Base-by-base conservation (phyloP, 2,113 vertebrate species). In the Trichechus manatus region DNA sequence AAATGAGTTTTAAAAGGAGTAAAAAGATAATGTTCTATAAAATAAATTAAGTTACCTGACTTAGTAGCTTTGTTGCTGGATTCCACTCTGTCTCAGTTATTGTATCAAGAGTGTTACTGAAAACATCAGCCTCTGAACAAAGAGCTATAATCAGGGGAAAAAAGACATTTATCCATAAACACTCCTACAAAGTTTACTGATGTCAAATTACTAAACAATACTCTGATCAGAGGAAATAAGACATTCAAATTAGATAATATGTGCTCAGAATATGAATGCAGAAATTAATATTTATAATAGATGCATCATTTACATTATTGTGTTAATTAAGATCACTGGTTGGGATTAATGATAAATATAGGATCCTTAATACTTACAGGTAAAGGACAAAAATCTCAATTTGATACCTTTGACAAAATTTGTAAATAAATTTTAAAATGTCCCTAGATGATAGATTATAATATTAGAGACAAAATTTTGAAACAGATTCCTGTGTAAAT, bases 81-180 rank as follows among this genome's bases (percentile, higher is more conserved):
- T 96, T 98, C 98, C 98, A 99, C 63, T 98, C 99, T 33, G 2
- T 36, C 6, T 98, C 98, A 4, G 79, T 84, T 79, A 93, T 9
- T 82, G 95, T 77, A 19, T 98, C 98, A 85, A 98, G 63, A 66
- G 14, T 86, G 33, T 81, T 91, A 85, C 88, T 96, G 97, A 93
- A 97, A 98, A 79, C 8, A 75, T 98, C 98, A 83, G 93, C 97
- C 20, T 98, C 99, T 29, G 97, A 97, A 68, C 89, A 97, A 1
- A 97, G 0, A 93, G 98, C 99, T 99, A 59, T 53, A 96, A 68
- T 91, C 15, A 82, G 39, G 23, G n/a, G n/a, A 59, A 93, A 93
- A 93, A 97, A 95, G 61, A 93, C 89, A 47, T 80, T 39, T n/a
- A 22, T 39, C 2, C 17, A 77, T 72, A 33, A 93, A 94, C 6